phyloP scores from a whole-genome alignment of 2,797 vertebrate species.

The Platyrinchus mystaceus region DNA sequence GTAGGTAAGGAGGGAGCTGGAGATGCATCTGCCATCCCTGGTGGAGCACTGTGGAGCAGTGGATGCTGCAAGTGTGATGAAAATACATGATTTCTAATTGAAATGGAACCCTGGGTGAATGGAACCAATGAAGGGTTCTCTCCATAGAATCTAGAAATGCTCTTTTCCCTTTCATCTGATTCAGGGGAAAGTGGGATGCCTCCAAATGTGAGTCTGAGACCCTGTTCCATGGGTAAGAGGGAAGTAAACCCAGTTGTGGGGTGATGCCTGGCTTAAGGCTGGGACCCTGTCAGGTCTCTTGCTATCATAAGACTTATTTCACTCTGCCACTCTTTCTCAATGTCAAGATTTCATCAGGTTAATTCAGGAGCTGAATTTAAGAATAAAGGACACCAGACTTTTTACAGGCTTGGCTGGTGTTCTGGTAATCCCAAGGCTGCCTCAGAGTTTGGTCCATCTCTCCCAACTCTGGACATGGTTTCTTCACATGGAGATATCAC shows the following conservation, averaged over 20 bases:
- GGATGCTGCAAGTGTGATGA: background rate
- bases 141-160: background rate
- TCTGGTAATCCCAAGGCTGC: background rate
- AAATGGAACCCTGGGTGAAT: background rate
- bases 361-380: background rate
- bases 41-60: background rate
- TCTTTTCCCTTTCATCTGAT: background rate
- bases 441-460: background rate
- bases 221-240: background rate
- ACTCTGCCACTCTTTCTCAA: background rate
- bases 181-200: fast-evolving
- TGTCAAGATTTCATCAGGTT: background rate
- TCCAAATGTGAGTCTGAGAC: background rate
- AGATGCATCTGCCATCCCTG: background rate
- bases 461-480: background rate
- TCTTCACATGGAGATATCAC: background rate
- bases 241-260: fast-evolving
- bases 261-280: background rate
- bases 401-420: background rate
- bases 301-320: background rate
- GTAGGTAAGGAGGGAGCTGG: background rate
- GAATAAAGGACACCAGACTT: background rate
- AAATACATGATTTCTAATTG: background rate
- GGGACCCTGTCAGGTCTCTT: background rate
- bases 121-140: fast-evolving